Percentiles rank a stretch among this genome's conserved stretches.
phyloP scores from a whole-genome alignment of 1,140 invertebrate species.

The Vanessa atalanta region DNA sequence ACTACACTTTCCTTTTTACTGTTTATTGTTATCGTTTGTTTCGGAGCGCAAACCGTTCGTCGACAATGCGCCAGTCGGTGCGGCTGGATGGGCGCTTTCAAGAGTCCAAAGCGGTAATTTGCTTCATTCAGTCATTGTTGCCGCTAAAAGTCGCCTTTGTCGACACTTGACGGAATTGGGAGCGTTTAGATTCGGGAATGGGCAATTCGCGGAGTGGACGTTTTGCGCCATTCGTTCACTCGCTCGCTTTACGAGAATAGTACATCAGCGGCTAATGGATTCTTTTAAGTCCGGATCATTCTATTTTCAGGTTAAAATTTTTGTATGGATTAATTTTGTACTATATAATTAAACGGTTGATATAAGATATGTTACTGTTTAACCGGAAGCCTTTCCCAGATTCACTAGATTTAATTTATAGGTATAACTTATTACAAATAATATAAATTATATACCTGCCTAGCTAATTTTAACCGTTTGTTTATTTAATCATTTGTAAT shows the following conservation, averaged over 20 bases:
- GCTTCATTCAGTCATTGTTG: conserved; percentile 76
- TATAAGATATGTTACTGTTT: too few relatives aligned
- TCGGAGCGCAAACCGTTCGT: conserved; percentile 72
- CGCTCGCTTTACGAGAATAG: background rate
- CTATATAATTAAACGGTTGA: background rate
- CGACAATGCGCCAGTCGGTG: conserved; percentile 66
- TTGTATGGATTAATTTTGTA: background rate
- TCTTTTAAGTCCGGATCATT: conserved; percentile 39
- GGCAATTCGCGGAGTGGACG: conserved; percentile 70
- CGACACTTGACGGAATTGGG: conserved; percentile 73
- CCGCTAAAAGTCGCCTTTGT: conserved; percentile 75
- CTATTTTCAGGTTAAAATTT: conserved; percentile 1
- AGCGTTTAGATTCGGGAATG: conserved; percentile 74
- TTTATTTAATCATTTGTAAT: too few relatives aligned
- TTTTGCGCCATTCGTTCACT: conserved; percentile 46
- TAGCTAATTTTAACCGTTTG: too few relatives aligned
- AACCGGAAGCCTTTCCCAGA: too few relatives aligned
- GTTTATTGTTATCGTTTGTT: conserved; percentile 78
- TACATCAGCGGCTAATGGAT: conserved; percentile 62
- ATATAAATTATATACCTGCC: too few relatives aligned
- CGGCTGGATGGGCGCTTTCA: conserved; percentile 71
- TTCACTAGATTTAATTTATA: too few relatives aligned
- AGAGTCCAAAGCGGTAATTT: conserved; percentile 77
- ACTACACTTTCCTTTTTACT: conserved; percentile 78
- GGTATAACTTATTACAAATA: too few relatives aligned